Base-by-base conservation (phyloP, 2,113 vertebrate species). In the Cyrtonyx montezumae region DNA sequence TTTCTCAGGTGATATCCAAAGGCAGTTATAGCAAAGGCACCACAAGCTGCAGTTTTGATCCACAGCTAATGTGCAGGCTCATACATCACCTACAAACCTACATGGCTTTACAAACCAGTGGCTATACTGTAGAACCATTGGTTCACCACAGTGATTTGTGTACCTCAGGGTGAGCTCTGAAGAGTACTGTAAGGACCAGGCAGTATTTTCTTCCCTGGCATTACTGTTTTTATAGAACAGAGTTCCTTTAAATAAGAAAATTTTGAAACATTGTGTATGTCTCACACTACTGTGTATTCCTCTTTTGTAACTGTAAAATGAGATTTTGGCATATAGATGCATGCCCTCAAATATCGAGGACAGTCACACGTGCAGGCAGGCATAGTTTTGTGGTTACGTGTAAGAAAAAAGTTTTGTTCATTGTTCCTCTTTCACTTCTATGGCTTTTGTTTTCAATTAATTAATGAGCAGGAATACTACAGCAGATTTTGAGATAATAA, bases 301-400 rank as follows among this genome's bases (percentile, higher is more conserved):
- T 63, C 11, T 83, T 78, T 26, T 63, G 1, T 15, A 53, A 79
- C 5, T 25, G 5, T 65, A 58, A 80, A 61, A 5, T 13, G 2
- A 1, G 4, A 2, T 5, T 88, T 87, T 73, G 14, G 34, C 9
- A 11, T 28, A 26, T 2, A 1, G 5, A 7, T 62, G 22, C 1
- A 0, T 76, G 67, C 10, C 9, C 13, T 58, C 21, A 13, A 51
- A 5, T 36, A 9, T 2, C 42, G n/a, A 23, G 13, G 42, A 20
- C 34, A 30, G 6, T 2, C 70, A 10, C 21, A 56, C 4, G 9
- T 3, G 4, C 22, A 62, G 45, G 13, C 13, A 82, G 9, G 5
- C 16, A 63, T 30, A 84, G 20, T 4, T 49, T 46, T 88, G 16
- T 49, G 43, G 34, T 18, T 69, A 30, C 15, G 15, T 18, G 17